phyloP scores from a whole-genome alignment of 2,797 vertebrate genomes.

The Chiroxiphia lanceolata region DNA sequence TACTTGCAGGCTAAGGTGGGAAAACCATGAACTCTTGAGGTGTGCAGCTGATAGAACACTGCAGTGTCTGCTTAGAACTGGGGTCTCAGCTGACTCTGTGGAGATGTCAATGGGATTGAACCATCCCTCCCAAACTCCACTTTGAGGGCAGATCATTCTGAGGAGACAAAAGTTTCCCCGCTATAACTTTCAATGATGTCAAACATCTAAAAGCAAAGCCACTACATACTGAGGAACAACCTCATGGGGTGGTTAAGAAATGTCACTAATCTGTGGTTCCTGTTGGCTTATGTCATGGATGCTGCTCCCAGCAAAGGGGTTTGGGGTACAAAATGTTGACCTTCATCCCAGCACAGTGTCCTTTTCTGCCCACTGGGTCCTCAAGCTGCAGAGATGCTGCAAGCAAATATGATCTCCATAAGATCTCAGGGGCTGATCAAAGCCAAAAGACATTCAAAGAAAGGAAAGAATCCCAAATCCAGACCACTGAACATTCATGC shows the following conservation, averaged over 20 bases:
- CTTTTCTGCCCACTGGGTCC: not conserved
- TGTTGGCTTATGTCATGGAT: accelerated
- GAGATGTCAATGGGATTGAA: not conserved
- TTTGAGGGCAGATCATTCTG: not conserved
- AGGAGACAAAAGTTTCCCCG: not conserved
- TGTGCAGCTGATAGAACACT: not conserved
- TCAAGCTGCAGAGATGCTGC: not conserved
- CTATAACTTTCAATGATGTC: accelerated
- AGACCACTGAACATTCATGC: accelerated
- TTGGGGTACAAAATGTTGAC: not conserved
- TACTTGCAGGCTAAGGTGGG: not conserved
- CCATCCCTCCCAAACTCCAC: not conserved
- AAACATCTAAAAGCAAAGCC: not conserved
- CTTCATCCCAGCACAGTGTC: not conserved
- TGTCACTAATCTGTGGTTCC: not conserved
- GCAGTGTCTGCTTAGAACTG: not conserved
- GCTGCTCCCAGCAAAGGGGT: not conserved
- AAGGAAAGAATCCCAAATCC: not conserved
- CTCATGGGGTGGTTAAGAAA: not conserved
- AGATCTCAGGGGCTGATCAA: not conserved
- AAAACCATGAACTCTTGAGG: not conserved
- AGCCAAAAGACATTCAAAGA: not conserved
- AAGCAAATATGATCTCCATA: not conserved
- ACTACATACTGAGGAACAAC: not conserved
- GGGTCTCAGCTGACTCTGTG: not conserved